Evolutionary conservation across 1,140 invertebrate genomes (phyloP).

Genomic region (Conus ventricosus): DNA sequence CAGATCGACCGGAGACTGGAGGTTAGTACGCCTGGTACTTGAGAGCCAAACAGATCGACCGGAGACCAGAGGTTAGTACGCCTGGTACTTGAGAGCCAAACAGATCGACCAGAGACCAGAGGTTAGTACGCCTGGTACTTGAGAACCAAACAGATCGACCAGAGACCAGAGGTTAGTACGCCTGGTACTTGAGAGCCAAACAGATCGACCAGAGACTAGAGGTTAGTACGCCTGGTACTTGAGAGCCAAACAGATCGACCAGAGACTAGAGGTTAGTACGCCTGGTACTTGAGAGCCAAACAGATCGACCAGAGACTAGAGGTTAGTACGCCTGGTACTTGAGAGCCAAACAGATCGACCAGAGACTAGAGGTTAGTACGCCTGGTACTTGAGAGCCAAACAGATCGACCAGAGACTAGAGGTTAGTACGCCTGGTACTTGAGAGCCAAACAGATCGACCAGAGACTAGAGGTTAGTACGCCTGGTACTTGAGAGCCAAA

Average conservation of each 20-base stretch:
- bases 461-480: constrained; percentile 64
- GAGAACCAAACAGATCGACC: constrained; percentile 67
- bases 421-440: constrained; percentile 62
- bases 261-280: constrained; percentile 64
- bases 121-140: constrained; percentile 62
- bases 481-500: constrained; percentile 67
- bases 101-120: constrained; percentile 70
- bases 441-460: constrained; percentile 67
- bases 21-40: constrained; percentile 62
- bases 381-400: constrained; percentile 67
- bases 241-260: constrained; percentile 67
- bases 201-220: constrained; percentile 70
- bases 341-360: constrained; percentile 67
- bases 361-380: constrained; percentile 64
- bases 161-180: constrained; percentile 64
- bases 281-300: constrained; percentile 67
- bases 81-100: constrained; percentile 67
- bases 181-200: constrained; percentile 67
- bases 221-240: constrained; percentile 62
- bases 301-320: constrained; percentile 70
- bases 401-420: constrained; percentile 70
- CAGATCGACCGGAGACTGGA: constrained; percentile 70
- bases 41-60: constrained; percentile 67
- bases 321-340: constrained; percentile 62
- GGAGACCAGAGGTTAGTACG: constrained; percentile 64